Percentiles rank a stretch among this genome's conserved stretches.
Conservation (phyloP, 2,113 vertebrate genomes). For the Phodopus roborovskii region DNA sequence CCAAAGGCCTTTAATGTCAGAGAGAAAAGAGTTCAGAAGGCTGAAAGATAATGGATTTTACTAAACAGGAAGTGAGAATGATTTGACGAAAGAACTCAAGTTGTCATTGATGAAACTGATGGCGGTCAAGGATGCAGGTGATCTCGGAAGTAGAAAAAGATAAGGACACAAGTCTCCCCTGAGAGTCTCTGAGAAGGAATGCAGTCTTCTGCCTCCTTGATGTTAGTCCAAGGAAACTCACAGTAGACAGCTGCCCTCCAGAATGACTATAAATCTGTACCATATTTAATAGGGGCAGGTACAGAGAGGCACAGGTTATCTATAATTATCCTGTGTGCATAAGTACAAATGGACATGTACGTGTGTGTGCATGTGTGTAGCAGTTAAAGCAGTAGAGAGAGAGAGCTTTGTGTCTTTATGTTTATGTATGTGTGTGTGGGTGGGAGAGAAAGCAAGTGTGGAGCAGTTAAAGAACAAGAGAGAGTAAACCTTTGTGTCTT, state of each 20-base stretch:
- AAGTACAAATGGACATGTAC: background rate
- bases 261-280: background rate
- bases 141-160: background rate
- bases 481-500: too few relatives aligned
- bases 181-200: background rate
- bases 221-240: background rate
- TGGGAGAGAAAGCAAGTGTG: too few relatives aligned
- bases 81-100: background rate
- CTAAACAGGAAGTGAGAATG: background rate
- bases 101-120: accelerated
- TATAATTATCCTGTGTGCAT: background rate
- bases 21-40: background rate
- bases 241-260: background rate
- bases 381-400: background rate
- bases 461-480: too few relatives aligned
- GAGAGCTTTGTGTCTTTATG: background rate
- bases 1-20: background rate
- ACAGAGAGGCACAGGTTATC: background rate
- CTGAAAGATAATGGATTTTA: too few relatives aligned
- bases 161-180: background rate
- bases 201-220: background rate
- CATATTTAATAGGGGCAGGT: background rate
- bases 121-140: background rate
- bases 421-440: background rate
- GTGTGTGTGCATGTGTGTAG: background rate